Conservation (phyloP, 1,140 invertebrate genomes). For the Rhopalosiphum maidis region DNA sequence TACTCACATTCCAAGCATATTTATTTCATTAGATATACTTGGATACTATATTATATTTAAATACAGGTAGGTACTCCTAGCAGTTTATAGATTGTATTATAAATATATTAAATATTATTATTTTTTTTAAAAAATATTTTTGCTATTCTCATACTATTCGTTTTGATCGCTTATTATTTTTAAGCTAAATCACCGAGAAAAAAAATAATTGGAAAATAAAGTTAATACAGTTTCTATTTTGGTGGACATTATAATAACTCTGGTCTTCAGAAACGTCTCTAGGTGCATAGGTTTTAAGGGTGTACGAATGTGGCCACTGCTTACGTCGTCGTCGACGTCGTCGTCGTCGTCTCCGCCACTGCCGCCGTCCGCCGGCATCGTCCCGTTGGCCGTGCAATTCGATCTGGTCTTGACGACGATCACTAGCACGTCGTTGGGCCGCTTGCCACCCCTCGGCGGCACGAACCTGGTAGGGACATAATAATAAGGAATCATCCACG, state of each 20-base stretch:
- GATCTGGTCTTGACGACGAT: slow-evolving; percentile 25
- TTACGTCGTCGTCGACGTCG: neutral
- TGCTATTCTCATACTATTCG: no score
- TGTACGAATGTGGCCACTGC: neutral
- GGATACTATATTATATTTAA: no score
- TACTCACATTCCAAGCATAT: no score
- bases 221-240: no score
- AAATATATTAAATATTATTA: no score
- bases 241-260: no score
- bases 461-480: slow-evolving; percentile 38
- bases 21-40: no score
- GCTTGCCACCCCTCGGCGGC: neutral
- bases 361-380: neutral
- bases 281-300: neutral
- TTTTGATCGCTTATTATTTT: no score
- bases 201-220: no score
- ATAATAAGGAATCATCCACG: slow-evolving; percentile 41
- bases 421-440: slow-evolving; percentile 28
- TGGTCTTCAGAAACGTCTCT: neutral
- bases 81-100: no score
- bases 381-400: slow-evolving; percentile 22
- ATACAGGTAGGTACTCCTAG: neutral
- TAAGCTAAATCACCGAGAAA: no score
- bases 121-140: no score
- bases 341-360: neutral